phyloP scores from a whole-genome alignment of 2,113 vertebrate species.

The Pholis gunnellus region DNA sequence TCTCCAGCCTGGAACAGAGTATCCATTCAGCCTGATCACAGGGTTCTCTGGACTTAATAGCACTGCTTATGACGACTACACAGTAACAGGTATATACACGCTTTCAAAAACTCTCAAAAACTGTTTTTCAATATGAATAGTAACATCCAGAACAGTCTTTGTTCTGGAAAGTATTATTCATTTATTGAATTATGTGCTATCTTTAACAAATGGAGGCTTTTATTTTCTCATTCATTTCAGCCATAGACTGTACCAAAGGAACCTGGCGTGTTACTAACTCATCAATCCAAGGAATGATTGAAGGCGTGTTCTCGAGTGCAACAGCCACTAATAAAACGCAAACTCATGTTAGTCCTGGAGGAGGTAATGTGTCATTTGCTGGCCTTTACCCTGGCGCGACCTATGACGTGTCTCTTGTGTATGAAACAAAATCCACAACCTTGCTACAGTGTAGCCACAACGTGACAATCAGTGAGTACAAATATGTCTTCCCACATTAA shows the following conservation, averaged over 20 bases:
- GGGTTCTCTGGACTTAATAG: conserved; percentile 62
- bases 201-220: not conserved
- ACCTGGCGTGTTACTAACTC: conserved; percentile 66
- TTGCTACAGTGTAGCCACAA: conserved; percentile 37
- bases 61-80: conserved; percentile 9
- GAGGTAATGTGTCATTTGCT: conserved; percentile 38
- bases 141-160: not conserved
- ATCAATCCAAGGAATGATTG: conserved; percentile 52
- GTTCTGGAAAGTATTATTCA: not conserved
- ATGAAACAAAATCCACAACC: fast-evolving
- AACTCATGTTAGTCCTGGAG: fast-evolving
- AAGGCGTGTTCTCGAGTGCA: conserved; percentile 55
- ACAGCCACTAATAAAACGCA: conserved; percentile 28
- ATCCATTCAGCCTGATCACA: conserved; percentile 63
- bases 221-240: conserved; percentile 57
- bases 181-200: not conserved
- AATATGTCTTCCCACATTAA: not conserved
- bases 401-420: conserved; percentile 59
- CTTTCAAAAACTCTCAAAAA: not conserved
- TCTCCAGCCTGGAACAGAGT: conserved; percentile 64
- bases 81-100: conserved; percentile 64
- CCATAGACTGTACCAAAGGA: conserved; percentile 51
- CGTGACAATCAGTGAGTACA: conserved; percentile 64
- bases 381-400: conserved; percentile 65
- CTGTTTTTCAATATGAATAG: not conserved